A percentile compares a stretch with the other conserved stretches of the same genome.
These are phyloP conservation scores for Sympetrum striolatum DNA, from an alignment of 2,888 invertebrate species.

Conservation along the genomic window DNA sequence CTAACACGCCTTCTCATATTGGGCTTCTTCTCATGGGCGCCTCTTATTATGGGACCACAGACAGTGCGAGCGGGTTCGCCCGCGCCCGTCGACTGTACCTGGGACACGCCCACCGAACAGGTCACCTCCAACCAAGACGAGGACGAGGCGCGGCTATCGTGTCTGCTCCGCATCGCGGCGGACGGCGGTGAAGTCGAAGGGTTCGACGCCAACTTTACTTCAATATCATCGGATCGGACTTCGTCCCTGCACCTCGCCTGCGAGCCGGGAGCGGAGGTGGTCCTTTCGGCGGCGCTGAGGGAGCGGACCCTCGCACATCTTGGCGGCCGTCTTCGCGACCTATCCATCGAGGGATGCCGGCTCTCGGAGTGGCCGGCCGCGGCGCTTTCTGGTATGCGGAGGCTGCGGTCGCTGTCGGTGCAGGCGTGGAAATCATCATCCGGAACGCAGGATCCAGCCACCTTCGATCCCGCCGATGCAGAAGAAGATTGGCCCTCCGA, in stretches of 20 bases:
- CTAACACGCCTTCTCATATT: background rate
- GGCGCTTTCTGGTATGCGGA: conserved; percentile 78
- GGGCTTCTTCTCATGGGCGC: background rate
- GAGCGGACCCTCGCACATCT: conserved; percentile 77
- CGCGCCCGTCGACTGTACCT: conserved; percentile 26
- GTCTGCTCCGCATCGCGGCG: conserved; percentile 1
- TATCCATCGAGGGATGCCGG: conserved; percentile 87
- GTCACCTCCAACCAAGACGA: background rate
- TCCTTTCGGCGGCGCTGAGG: background rate
- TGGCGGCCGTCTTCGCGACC: conserved; percentile 73
- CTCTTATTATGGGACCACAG: background rate
- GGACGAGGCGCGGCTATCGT: conserved; percentile 20
- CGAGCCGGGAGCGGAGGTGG: conserved; percentile 16
- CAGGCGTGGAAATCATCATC: conserved; percentile 75
- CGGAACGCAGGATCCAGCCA: background rate
- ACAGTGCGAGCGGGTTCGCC: background rate
- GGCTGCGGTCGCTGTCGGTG: conserved; percentile 84
- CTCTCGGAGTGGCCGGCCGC: conserved; percentile 81
- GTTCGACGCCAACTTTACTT: conserved; percentile 30
- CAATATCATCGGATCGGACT: conserved; percentile 16
- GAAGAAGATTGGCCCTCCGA: conserved; percentile 76
- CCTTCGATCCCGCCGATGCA: conserved; percentile 1
- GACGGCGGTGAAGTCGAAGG: conserved; percentile 18
- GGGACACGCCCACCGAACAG: conserved; percentile 1
- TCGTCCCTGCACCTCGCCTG: conserved; percentile 30